These are phyloP conservation scores for Doris montereyensis DNA, from an alignment of 2,888 invertebrate genomes.

Conservation along the genomic window DNA sequence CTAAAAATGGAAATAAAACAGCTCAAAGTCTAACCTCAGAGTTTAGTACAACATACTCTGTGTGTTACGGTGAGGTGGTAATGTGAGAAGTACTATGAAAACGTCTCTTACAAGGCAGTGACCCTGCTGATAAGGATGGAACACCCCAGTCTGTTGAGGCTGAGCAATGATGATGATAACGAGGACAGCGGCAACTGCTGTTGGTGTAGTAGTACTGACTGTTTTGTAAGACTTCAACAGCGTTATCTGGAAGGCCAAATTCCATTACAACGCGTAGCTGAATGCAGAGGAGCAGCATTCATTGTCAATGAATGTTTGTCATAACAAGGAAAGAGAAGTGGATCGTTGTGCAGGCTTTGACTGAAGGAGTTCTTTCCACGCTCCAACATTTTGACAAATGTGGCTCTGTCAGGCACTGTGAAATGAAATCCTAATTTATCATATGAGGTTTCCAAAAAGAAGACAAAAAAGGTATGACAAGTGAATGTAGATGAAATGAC, in stretches of 20 bases:
- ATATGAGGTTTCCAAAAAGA: neutral
- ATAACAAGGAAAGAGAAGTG: slow-evolving; percentile 79
- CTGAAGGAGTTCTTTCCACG: slow-evolving; percentile 86
- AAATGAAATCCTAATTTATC: neutral
- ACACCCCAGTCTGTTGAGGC: too few relatives aligned
- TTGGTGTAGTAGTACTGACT: slow-evolving; percentile 61
- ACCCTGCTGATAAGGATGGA: too few relatives aligned
- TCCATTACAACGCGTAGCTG: slow-evolving; percentile 93
- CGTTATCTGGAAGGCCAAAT: slow-evolving; percentile 92
- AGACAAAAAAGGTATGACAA: neutral
- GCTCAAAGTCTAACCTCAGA: too few relatives aligned
- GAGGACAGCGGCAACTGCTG: slow-evolving; percentile 45
- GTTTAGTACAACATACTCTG: too few relatives aligned
- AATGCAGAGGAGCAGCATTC: slow-evolving; percentile 77
- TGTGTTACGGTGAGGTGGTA: too few relatives aligned
- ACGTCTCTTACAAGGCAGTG: too few relatives aligned
- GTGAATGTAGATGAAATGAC: too few relatives aligned
- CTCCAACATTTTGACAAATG: slow-evolving; percentile 85
- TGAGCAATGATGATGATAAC: slow-evolving; percentile 42
- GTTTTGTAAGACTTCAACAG: slow-evolving; percentile 81
- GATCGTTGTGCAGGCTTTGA: slow-evolving; percentile 87
- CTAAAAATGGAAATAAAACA: too few relatives aligned
- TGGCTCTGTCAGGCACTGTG: slow-evolving; percentile 83
- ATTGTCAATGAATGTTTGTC: slow-evolving; percentile 82
- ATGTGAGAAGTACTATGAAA: too few relatives aligned